These are phyloP conservation scores for Leptopilina drosophilae DNA, from an alignment of 2,888 invertebrate genomes.

Conservation along the genomic window DNA sequence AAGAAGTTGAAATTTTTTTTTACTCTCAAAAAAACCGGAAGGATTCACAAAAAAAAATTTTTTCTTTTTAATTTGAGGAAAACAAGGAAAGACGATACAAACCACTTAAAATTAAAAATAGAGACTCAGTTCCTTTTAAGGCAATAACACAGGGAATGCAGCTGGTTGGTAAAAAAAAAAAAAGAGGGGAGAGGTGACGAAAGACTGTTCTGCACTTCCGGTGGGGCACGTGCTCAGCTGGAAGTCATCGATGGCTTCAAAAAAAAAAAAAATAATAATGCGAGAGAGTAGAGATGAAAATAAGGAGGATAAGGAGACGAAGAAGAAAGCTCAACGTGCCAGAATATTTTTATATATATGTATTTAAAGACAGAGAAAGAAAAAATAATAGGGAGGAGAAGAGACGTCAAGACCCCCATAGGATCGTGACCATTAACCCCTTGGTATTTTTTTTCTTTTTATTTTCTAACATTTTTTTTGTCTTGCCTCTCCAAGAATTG, in stretches of 20 bases:
- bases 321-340: constrained; percentile 28
- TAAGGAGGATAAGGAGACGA: constrained; percentile 7
- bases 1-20: no score
- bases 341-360: constrained; percentile 11
- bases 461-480: background rate
- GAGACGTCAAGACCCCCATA: constrained; percentile 10
- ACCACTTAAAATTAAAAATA: constrained; percentile 23
- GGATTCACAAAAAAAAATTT: background rate
- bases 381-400: background rate
- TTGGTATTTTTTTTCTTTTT: background rate
- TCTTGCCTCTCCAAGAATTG: background rate
- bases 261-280: background rate
- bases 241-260: constrained; percentile 50
- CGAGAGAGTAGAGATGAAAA: constrained; percentile 2
- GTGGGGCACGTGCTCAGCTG: constrained; percentile 53
- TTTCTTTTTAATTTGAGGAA: background rate
- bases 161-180: constrained; percentile 29
- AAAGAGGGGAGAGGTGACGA: constrained; percentile 51
- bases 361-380: background rate
- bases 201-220: constrained; percentile 55
- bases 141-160: constrained; percentile 27
- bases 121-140: constrained; percentile 38
- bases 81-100: background rate
- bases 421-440: constrained; percentile 21
- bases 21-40: background rate